Evolutionary conservation across 2,797 vertebrate genomes (phyloP), one percentile per base, ranked within the genome.

Genomic region (Diplodus sargus): DNA sequence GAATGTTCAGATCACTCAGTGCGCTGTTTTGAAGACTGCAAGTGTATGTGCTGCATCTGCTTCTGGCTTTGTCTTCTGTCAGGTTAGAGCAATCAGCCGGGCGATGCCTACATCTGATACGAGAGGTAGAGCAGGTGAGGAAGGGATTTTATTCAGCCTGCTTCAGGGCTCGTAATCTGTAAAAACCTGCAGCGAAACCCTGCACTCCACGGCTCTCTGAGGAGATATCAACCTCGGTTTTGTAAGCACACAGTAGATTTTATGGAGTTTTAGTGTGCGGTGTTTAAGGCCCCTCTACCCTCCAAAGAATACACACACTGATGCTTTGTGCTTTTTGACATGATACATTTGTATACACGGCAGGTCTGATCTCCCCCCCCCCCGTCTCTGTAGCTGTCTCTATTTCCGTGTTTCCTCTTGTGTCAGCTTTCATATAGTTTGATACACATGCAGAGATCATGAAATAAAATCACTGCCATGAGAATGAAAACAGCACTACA

Each of bases 121-220:
- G 13, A 76, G 15, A 76, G 58, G 43, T 22, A 34, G 42, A 79
- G 43, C 65, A 63, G 49, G 22, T 58, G 72, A 54, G 58, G 57
- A 70, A 43, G 39, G 39, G 53, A 30, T 71, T 71, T 73, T 60
- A 64, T 66, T 57, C 49, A 58, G 12, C 25, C 49, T 48, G 64
- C 76, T 69, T 73, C 43, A 70, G 48, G 61, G 42, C 54, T 74
- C 16, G 5, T 65, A 71, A 82, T 84, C 42, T 84, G 76, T 70
- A 63, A 68, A 70, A 70, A 56, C 60, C 71, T 69, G 66, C 66
- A 69, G 54, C 54, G 57, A 76, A 79, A 56, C 54, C 54, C 52
- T 16, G 11, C 52, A 68, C 72, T 70, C 34, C 34, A 56, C 72
- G 17, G 61, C 70, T 78, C 61, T 67, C 49, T 8, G 3, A 71